Base-by-base conservation (phyloP, 2,113 vertebrate genomes). In the Lycocorax pyrrhopterus region DNA sequence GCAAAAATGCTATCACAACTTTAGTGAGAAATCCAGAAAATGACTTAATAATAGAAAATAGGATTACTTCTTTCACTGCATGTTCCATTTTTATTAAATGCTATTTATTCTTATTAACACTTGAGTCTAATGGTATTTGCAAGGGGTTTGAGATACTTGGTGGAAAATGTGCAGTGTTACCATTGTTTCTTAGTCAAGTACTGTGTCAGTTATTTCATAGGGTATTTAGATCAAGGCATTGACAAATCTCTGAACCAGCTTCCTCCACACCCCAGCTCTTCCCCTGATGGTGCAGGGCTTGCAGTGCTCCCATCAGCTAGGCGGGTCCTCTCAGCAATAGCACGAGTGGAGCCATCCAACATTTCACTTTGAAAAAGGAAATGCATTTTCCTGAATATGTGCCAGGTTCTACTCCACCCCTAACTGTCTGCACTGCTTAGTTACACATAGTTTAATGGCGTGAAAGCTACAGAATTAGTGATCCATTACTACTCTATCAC, bases 311-410 rank as follows among this genome's bases (percentile, higher is more conserved):
- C 91, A 79, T 56, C 80, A 87, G 18, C 53, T 87, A 62, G 87
- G 89, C 7, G 15, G 87, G 76, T 95, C 66, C 77, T 89, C 53
- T 73, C 37, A 51, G 71, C 71, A 59, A 26, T 22, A 64, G 60
- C 47, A 92, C 5, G 3, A 89, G 47, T 64, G 77, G 96, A 80
- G 78, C 91, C 89, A 97, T 87, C 49, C 89, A 92, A 75, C 26
- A 43, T 66, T 96, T 95, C 60, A 56, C 83, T 97, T 68, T 79
- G 69, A 76, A 93, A 97, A 95, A 90, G 94, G 88, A 98, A 98
- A 91, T 94, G 72, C 66, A 55, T 77, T 95, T 97, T 94, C 56
- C 84, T 94, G 79, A 69, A 88, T 32, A 23, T 5, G 10, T 89
- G 91, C 94, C 96, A 97, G 76, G 37, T 66, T 73, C 72, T 74